Percentiles rank a stretch among this genome's conserved stretches.
phyloP scores from a whole-genome alignment of 2,797 vertebrate species.

The Sus cebifrons region DNA sequence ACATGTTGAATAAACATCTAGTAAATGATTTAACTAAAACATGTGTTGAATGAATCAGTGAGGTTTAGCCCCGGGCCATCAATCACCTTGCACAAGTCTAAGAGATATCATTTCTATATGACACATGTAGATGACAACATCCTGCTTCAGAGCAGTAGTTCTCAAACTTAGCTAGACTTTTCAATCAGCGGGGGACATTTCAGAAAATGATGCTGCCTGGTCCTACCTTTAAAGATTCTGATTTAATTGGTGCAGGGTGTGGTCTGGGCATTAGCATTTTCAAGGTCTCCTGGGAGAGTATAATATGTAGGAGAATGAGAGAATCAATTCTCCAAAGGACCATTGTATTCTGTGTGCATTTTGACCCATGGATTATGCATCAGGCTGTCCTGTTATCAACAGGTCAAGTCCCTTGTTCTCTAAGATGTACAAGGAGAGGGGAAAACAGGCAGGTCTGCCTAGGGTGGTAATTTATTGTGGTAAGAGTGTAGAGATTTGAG shows the following conservation, averaged over 20 bases:
- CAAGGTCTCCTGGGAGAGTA: background rate
- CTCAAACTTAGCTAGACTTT: background rate
- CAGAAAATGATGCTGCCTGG: background rate
- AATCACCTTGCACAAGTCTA: background rate
- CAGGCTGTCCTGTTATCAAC: background rate
- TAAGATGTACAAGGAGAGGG: background rate
- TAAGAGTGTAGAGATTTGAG: background rate
- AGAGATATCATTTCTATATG: background rate
- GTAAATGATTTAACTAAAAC: background rate
- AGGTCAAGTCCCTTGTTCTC: background rate
- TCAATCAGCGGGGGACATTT: background rate
- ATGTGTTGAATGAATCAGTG: background rate
- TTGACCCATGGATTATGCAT: background rate
- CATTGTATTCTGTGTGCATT: background rate
- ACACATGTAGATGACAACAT: background rate
- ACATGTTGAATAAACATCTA: background rate
- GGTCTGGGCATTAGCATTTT: background rate
- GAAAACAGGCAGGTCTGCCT: background rate
- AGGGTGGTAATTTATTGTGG: background rate
- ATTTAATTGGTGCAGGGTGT: background rate
- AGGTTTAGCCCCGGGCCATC: background rate
- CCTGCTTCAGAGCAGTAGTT: background rate
- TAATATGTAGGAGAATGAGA: background rate
- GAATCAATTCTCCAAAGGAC: background rate
- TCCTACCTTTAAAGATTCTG: too few species aligned